Conservation (phyloP, 2,888 invertebrate species). For the Cantharis lateralis region DNA sequence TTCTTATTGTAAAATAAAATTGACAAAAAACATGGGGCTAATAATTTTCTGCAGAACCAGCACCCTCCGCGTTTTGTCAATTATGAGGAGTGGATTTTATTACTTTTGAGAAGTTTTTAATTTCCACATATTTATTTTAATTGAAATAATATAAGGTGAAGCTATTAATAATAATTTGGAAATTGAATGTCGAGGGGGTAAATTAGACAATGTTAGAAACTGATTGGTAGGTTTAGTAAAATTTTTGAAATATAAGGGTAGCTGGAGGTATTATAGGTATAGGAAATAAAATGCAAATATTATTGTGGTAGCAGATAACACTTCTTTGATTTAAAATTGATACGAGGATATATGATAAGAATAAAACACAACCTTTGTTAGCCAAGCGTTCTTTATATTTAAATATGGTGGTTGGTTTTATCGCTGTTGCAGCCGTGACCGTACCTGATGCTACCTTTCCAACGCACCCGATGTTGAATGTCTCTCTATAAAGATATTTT, state of each 20-base stretch:
- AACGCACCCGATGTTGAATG: constrained; percentile 45
- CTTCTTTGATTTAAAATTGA: constrained; percentile 1
- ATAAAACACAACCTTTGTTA: constrained; percentile 15
- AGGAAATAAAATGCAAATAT: neutral
- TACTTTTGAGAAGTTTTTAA: no score
- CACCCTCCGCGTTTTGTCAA: no score
- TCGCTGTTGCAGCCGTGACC: constrained; percentile 39
- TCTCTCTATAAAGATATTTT: constrained; percentile 52
- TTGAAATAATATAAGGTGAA: no score
- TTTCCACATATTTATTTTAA: no score
- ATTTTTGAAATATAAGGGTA: neutral
- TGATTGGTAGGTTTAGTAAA: neutral
- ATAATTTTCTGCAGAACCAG: no score
- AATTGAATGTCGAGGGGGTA: neutral
- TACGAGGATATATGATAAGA: constrained; percentile 4
- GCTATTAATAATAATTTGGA: neutral
- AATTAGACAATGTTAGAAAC: neutral
- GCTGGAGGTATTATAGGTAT: neutral
- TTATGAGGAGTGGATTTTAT: no score
- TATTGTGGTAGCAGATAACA: neutral
- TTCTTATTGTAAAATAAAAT: no score
- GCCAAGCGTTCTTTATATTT: constrained; percentile 25
- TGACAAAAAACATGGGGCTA: no score
- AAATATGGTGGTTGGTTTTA: constrained; percentile 32
- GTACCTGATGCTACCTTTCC: constrained; percentile 35